Conservation (phyloP, 2,888 invertebrate species). For the Meiosimyza decipiens region DNA sequence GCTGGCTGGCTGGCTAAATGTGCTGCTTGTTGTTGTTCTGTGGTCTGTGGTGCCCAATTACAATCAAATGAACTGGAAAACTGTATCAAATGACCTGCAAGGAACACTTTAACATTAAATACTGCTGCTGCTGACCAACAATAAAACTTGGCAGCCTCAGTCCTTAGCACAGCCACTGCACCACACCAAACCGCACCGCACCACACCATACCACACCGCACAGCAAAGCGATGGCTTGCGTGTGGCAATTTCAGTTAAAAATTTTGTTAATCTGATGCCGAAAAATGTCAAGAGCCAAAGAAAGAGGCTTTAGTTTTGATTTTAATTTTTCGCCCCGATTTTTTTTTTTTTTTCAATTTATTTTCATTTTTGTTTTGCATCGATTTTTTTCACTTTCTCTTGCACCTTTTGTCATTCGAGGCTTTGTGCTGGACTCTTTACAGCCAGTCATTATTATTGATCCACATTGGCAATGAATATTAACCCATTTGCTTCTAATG, state of each 20-base stretch:
- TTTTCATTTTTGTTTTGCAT: slow-evolving; percentile 11
- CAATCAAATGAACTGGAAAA: slow-evolving; percentile 67
- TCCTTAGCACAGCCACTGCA: slow-evolving; percentile 28
- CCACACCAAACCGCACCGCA: slow-evolving; percentile 35
- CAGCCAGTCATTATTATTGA: neutral
- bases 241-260: slow-evolving; percentile 67
- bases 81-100: slow-evolving; percentile 66
- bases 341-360: neutral
- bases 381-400: slow-evolving; percentile 19
- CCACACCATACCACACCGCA: slow-evolving; percentile 51
- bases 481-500: neutral
- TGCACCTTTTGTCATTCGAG: neutral
- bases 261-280: slow-evolving; percentile 38
- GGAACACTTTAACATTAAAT: slow-evolving; percentile 43
- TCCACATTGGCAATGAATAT: neutral
- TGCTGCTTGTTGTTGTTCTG: neutral
- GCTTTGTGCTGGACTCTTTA: neutral
- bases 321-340: neutral
- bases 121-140: slow-evolving; percentile 40
- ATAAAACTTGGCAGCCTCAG: slow-evolving; percentile 34
- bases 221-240: slow-evolving; percentile 67
- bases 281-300: slow-evolving; percentile 33
- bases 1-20: neutral
- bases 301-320: slow-evolving; percentile 33
- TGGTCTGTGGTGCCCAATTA: slow-evolving; percentile 64